Conservation (phyloP, 2,113 vertebrate genomes). For the Lanius collurio region DNA sequence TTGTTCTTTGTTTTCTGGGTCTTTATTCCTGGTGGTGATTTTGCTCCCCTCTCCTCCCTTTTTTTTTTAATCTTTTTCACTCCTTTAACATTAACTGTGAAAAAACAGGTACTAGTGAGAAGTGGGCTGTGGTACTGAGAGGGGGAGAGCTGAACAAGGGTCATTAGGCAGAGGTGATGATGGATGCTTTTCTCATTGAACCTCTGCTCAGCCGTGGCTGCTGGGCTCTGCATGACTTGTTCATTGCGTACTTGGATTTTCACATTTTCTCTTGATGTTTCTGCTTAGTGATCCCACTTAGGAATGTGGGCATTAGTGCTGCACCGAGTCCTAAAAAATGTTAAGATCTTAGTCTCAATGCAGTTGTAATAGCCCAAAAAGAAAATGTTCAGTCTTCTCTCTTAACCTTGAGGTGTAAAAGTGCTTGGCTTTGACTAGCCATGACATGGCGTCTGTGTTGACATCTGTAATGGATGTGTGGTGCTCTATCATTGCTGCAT, state of each 20-base stretch:
- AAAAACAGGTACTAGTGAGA: not conserved
- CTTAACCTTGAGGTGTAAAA: not conserved
- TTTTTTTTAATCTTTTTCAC: not conserved
- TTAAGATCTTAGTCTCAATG: not conserved
- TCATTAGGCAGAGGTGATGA: not conserved
- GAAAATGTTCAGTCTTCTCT: not conserved
- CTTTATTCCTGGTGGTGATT: not conserved
- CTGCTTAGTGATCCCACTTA: not conserved
- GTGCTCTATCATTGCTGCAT: not conserved
- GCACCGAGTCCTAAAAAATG: not conserved
- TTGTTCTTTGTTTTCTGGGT: not conserved
- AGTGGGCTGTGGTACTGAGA: not conserved
- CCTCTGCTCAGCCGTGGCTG: not conserved
- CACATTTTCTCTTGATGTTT: not conserved
- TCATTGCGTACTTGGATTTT: accelerated
- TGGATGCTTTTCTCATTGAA: not conserved
- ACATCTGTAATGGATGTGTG: not conserved
- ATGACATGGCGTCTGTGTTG: not conserved
- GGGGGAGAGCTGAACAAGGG: not conserved
- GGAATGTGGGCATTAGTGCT: not conserved
- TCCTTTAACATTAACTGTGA: not conserved
- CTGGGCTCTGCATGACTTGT: not conserved
- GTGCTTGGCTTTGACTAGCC: not conserved
- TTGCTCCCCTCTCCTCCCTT: accelerated
- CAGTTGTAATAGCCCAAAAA: not conserved